Evolutionary conservation across 2,113 vertebrate genomes (phyloP).

Genomic region (Mesoclemmys tuberculata): DNA sequence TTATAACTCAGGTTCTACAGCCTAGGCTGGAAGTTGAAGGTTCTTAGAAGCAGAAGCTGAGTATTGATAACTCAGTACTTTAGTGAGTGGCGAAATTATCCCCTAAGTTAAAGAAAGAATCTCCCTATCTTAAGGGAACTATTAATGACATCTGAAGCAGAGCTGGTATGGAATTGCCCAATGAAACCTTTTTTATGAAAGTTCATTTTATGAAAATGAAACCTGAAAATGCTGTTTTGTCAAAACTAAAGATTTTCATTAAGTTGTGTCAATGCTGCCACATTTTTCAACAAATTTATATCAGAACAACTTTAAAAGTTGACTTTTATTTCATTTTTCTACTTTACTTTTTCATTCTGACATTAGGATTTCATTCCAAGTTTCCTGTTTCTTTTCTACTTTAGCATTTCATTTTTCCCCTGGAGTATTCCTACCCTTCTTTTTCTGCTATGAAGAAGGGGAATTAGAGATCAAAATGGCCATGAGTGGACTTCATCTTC

Average conservation of each 20-base stretch:
- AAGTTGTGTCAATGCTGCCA: no score
- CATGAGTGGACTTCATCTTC: not conserved
- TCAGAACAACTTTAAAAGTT: not conserved
- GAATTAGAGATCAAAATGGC: not conserved
- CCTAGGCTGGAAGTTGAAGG: not conserved
- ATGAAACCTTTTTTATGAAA: not conserved
- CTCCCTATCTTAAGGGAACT: not conserved
- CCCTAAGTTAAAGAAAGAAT: not conserved
- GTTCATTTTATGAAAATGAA: no score
- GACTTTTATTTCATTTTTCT: not conserved
- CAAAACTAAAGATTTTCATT: not conserved
- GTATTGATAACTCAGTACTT: not conserved
- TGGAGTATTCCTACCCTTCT: not conserved
- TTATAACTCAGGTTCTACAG: no score
- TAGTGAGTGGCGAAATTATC: not conserved
- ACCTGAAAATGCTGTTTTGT: not conserved
- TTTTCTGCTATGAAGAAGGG: not conserved
- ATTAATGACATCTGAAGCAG: not conserved
- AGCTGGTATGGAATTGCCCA: not conserved
- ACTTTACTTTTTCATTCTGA: not conserved
- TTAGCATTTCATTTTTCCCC: not conserved
- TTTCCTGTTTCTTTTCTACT: not conserved
- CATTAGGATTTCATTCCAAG: not conserved
- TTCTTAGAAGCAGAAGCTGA: not conserved
- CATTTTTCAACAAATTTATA: not conserved